phyloP scores from a whole-genome alignment of 2,113 vertebrate species.

The Chlorodrepanis virens region DNA sequence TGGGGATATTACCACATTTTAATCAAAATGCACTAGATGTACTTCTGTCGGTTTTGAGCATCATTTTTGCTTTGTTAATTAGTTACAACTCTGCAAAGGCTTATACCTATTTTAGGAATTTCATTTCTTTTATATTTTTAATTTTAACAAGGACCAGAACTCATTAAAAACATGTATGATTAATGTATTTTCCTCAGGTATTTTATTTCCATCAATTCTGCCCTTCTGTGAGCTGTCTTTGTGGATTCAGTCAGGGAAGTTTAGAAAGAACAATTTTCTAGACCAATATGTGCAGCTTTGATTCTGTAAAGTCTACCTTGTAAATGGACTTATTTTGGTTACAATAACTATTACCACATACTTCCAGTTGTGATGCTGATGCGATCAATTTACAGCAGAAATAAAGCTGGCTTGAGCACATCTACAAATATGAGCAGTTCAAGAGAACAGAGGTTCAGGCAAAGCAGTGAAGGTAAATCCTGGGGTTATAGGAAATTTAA shows the following conservation, averaged over 20 bases:
- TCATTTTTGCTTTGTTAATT: background rate
- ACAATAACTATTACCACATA: background rate
- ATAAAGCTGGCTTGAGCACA: background rate
- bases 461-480: background rate
- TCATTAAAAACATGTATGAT: background rate
- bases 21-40: background rate
- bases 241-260: background rate
- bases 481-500: background rate
- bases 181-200: background rate
- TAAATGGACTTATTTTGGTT: background rate
- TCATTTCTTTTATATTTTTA: background rate
- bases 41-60: background rate
- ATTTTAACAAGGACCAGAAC: background rate
- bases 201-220: background rate
- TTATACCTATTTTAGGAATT: background rate
- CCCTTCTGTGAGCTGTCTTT: background rate
- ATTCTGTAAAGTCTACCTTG: background rate
- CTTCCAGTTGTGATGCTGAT: background rate
- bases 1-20: background rate
- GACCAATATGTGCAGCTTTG: background rate
- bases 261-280: background rate
- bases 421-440: background rate
- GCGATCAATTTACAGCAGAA: background rate
- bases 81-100: background rate
- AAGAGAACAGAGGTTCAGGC: background rate